Base-by-base conservation (phyloP, 2,888 invertebrate species). In the Euzetes globulus region DNA sequence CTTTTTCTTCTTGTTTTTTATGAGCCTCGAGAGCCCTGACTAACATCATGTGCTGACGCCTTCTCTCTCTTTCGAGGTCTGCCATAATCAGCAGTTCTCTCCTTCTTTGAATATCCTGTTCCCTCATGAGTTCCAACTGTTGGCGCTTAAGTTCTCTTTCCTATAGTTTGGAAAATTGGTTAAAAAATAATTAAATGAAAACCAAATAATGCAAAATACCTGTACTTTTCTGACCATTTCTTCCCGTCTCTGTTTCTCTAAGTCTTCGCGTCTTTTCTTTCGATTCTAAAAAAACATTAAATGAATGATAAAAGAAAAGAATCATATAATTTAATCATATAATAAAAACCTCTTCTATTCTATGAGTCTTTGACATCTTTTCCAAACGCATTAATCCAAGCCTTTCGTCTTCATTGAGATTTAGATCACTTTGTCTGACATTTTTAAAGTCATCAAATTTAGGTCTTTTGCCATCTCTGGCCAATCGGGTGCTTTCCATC, bases 31-130 rank as follows among this genome's bases (percentile, higher is more conserved):
- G 82, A 71, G 93, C 91, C 37, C 93, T 89, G 65, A 95, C 91
- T 76, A 95, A 86, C 0, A 92, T 87, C 85, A 93, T 91, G 82
- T 96, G 96, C 81, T 96, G 95, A 27, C 92, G 87, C 80, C 93
- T 86, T 79, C 94, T 86, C 83, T 95, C 94, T 52, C 92, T 86
- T 82, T 94, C 94, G 11, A 77, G 52, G 37, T 77, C 77, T 17
- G 72, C 74, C 52, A 71, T 29, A 19, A 76, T 70, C 37, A 72
- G 22, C 15, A 72, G n/a, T 17, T 76, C 72, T 72, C 72, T 45
- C n/a, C 72, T 58, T 50, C 74, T 76, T 27, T 74, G 71, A 9
- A 75, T 41, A 19, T 70, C 90, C 82, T 94, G 93, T 82, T 94
- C 92, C 81, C 92, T 86, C 84, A 94, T 93, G 81, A 92, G 84